Percentiles rank a stretch among this genome's conserved stretches.
Evolutionary conservation across 2,888 invertebrate genomes (phyloP).

Genomic region (Amphipyra tragopoginis): DNA sequence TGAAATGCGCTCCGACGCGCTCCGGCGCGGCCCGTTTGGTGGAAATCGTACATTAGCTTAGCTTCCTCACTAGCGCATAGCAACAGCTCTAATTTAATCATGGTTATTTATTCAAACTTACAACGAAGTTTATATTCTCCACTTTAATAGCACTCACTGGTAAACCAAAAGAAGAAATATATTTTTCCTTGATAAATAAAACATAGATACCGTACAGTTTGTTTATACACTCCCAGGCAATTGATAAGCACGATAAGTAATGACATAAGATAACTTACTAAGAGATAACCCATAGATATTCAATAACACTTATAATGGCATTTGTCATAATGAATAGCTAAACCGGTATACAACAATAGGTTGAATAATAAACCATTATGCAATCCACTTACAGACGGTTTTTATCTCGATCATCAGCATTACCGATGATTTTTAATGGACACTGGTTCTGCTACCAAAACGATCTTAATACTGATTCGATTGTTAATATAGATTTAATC

Average conservation of each 20-base stretch:
- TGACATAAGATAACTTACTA: slow-evolving; percentile 40
- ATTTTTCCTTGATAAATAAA: slow-evolving; percentile 10
- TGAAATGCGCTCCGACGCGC: no score
- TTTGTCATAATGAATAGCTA: slow-evolving; percentile 64
- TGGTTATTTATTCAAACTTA: no score
- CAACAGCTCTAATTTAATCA: no score
- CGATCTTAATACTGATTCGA: slow-evolving; percentile 60
- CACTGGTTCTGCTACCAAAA: slow-evolving; percentile 66
- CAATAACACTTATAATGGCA: slow-evolving; percentile 58
- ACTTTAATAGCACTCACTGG: no score
- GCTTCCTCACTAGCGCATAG: no score
- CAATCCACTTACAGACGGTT: slow-evolving; percentile 67
- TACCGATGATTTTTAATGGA: slow-evolving; percentile 69
- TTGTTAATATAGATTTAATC: slow-evolving; percentile 61
- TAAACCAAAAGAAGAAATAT: no score
- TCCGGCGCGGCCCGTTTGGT: no score
- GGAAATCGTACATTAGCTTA: no score
- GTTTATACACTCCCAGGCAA: slow-evolving; percentile 14
- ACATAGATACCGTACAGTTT: slow-evolving; percentile 9
- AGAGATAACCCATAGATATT: slow-evolving; percentile 53
- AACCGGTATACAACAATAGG: slow-evolving; percentile 64
- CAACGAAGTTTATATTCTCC: no score
- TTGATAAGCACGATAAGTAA: slow-evolving; percentile 47
- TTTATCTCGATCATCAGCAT: slow-evolving; percentile 69
- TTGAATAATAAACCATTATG: slow-evolving; percentile 71